Evolutionary conservation across 2,888 invertebrate species (phyloP).

Genomic region (Trissonchulus latispiculum): DNA sequence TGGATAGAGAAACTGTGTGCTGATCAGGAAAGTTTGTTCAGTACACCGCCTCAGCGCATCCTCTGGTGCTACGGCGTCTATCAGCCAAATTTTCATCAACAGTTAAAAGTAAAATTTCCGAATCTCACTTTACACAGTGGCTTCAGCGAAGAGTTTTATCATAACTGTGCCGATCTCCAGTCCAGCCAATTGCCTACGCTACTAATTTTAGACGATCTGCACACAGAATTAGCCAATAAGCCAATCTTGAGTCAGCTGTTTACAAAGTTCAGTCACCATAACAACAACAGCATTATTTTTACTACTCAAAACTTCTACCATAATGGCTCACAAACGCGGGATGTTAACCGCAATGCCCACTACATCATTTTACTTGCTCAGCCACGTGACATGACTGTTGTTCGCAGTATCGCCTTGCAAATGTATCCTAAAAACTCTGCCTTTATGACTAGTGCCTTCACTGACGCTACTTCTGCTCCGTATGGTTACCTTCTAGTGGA

Average conservation of each 20-base stretch:
- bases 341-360: neutral
- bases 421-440: neutral
- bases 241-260: neutral
- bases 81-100: neutral
- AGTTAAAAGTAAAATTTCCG: too few relatives aligned
- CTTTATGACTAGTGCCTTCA: neutral
- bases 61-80: neutral
- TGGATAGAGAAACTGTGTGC: neutral
- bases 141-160: too few relatives aligned
- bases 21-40: neutral
- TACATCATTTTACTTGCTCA: neutral
- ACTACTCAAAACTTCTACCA: slow-evolving; percentile 4
- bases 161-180: too few relatives aligned
- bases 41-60: neutral
- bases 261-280: slow-evolving; percentile 5
- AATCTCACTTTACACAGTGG: too few relatives aligned
- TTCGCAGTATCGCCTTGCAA: neutral
- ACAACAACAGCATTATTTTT: neutral
- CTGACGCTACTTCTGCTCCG: neutral
- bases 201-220: slow-evolving; percentile 6
- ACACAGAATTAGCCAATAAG: neutral
- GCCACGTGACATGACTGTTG: slow-evolving; percentile 1
- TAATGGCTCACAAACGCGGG: neutral
- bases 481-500: neutral
- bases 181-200: neutral